A percentile compares a stretch with the other conserved stretches of the same genome.
These are phyloP conservation scores for Anastrepha obliqua DNA, from an alignment of 1,140 invertebrate genomes.

Conservation along the genomic window DNA sequence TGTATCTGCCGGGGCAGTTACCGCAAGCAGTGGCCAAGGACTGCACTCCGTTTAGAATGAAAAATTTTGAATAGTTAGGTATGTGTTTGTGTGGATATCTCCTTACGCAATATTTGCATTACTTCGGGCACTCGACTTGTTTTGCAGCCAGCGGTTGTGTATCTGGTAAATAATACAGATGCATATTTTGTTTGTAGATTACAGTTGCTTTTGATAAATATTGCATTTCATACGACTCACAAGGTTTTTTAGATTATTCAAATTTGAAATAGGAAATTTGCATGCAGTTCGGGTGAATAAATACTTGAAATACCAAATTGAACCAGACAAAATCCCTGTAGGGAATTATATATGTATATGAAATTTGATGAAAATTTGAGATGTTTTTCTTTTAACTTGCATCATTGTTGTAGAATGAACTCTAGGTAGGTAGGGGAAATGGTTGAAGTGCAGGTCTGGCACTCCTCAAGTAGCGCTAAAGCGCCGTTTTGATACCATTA, in stretches of 20 bases:
- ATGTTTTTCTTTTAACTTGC: too few species aligned
- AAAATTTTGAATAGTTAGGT: too few species aligned
- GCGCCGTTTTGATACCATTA: too few species aligned
- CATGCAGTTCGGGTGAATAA: neutral
- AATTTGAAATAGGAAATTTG: neutral
- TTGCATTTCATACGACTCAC: neutral
- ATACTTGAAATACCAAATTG: neutral
- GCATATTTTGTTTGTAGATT: neutral
- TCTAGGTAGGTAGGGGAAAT: too few species aligned
- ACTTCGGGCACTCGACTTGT: neutral
- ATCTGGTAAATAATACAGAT: neutral
- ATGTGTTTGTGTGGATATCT: neutral
- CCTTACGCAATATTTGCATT: neutral
- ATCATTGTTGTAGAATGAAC: too few species aligned
- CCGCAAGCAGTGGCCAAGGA: too few species aligned
- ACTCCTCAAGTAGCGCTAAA: too few species aligned
- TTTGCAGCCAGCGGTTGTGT: neutral
- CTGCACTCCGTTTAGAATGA: too few species aligned
- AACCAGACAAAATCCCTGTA: neutral
- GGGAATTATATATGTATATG: neutral
- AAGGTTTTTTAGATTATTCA: neutral
- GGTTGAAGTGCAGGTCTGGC: too few species aligned
- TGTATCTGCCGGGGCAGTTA: too few species aligned
- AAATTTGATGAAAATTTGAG: too few species aligned
- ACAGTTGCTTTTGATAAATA: constrained; percentile 22